Conservation (phyloP, 1,140 invertebrate genomes). For the Ptiloglossa arizonensis region DNA sequence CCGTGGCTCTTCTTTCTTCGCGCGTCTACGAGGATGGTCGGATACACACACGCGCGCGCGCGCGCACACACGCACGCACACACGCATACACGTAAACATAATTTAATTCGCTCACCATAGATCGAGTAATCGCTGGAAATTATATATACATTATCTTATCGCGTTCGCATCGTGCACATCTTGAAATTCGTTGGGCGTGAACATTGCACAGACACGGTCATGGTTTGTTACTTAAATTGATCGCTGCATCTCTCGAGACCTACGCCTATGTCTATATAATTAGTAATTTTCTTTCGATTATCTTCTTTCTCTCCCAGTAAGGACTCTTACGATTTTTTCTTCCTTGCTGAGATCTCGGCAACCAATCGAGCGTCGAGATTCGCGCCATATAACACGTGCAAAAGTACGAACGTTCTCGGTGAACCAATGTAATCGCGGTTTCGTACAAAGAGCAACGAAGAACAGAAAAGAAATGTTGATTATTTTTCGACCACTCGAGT, state of each 20-base stretch:
- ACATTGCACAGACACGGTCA: slow-evolving; percentile 70
- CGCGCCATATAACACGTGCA: neutral
- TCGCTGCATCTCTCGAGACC: slow-evolving; percentile 63
- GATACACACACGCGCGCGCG: too few species aligned
- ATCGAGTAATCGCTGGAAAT: slow-evolving; percentile 36
- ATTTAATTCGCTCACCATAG: too few species aligned
- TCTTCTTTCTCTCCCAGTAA: slow-evolving; percentile 26
- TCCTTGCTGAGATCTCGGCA: slow-evolving; percentile 1
- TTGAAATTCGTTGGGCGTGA: slow-evolving; percentile 69
- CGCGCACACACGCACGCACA: too few species aligned
- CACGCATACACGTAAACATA: too few species aligned
- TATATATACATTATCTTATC: slow-evolving; percentile 46
- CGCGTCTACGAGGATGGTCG: too few species aligned
- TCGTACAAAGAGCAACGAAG: too few species aligned
- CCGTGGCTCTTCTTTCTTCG: too few species aligned
- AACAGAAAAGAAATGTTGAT: neutral
- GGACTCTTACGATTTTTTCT: slow-evolving; percentile 28
- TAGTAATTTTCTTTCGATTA: slow-evolving; percentile 38
- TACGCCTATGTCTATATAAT: slow-evolving; percentile 46
- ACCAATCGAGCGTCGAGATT: neutral
- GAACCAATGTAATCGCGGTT: neutral
- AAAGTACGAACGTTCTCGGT: neutral
- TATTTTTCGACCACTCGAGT: neutral
- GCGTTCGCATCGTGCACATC: slow-evolving; percentile 66
- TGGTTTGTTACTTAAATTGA: slow-evolving; percentile 65